Conservation (phyloP, 2,113 vertebrate genomes). For the Microtus montanus region DNA sequence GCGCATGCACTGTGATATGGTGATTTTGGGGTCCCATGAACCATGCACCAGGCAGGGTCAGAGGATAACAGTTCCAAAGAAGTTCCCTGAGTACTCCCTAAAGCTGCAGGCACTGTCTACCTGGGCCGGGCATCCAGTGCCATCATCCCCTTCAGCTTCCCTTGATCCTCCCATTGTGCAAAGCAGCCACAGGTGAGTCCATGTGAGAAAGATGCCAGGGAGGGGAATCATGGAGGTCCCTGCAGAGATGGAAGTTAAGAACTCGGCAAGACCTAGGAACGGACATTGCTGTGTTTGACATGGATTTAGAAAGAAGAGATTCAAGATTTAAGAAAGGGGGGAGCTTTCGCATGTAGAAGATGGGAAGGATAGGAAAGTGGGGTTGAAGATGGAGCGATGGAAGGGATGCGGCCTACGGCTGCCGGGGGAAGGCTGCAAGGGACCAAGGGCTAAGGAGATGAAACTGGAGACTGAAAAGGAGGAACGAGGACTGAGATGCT, state of each 20-base stretch:
- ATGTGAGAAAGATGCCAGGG: not conserved
- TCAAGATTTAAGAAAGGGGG: not conserved
- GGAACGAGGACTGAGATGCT: not conserved
- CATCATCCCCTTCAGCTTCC: not conserved
- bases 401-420: not conserved
- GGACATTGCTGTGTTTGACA: not conserved
- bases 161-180: not conserved
- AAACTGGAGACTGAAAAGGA: not conserved
- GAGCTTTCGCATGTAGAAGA: not conserved
- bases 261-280: not conserved
- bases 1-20: not conserved
- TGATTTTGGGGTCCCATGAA: no score
- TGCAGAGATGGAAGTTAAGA: not conserved
- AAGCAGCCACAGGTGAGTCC: not conserved
- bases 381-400: not conserved
- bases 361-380: not conserved
- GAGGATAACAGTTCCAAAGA: not conserved
- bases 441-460: not conserved
- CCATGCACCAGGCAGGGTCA: no score
- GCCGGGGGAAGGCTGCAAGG: not conserved
- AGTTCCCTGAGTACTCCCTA: not conserved
- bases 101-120: not conserved
- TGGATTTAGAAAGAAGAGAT: not conserved
- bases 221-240: not conserved
- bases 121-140: not conserved